Evolutionary conservation across 2,113 vertebrate genomes (phyloP), one percentile per base, ranked within the genome.

Genomic region (Rana temporaria): DNA sequence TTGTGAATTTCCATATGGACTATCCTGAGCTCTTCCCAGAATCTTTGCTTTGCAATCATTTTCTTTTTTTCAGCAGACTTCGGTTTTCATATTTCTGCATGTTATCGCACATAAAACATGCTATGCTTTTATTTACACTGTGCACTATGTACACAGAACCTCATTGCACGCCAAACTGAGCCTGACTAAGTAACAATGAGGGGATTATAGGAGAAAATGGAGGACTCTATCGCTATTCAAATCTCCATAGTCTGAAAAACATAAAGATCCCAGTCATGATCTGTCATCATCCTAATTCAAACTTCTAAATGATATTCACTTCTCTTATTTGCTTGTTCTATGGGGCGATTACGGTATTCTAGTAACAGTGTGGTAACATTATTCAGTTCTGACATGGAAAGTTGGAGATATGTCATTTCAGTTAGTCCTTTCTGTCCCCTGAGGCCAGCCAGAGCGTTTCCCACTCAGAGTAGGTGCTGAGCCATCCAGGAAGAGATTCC

Each of bases 181-280:
- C 17, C 20, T 17, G 11, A 38, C 9, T 24, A 12, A 6, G 38
- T 42, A 16, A 70, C 78, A 80, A 59, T 60, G 48, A 38, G 26
- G 32, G 66, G 78, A 80, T 80, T 80, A 69, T 8, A 18, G 77
- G 32, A 79, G 63, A 22, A 79, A 56, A 68, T 30, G 62, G 77
- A 52, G 20, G 19, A 42, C 63, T 56, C 42, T n/a, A 17, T 65
- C n/a, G 42, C 60, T 78, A 24, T 78, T 56, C 42, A 79, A 67
- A 56, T 56, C 71, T 60, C 19, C 38, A 56, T 60, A 74, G 17
- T 74, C 71, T 30, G 12, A 38, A 22, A 22, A 42, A 34, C n/a
- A 34, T 60, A 74, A 20, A 56, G 55, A 60, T 38, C 19, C 38
- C 30, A 12, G 9, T 19, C n/a, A 22, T 18, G 56, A 56, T n/a